phyloP scores from a whole-genome alignment of 2,797 vertebrate genomes.

The Saxicola maurus region DNA sequence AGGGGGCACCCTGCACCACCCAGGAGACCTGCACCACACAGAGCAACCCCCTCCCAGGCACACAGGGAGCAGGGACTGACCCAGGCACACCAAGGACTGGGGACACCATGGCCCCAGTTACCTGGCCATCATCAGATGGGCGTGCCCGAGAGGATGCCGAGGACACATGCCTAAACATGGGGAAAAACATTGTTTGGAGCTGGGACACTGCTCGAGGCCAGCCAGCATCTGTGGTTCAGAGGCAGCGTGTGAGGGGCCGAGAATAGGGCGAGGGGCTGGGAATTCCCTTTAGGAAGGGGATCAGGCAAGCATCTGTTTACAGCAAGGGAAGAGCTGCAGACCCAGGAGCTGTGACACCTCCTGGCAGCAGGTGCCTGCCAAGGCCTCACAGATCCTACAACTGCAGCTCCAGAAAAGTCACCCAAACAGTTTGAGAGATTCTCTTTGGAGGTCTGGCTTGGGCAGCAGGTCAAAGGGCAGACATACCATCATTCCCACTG shows the following conservation, averaged over 20 bases:
- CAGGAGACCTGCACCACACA: rapidly evolving
- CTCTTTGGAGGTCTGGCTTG: neutral
- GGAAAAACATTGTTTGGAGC: neutral
- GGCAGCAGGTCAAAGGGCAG: neutral
- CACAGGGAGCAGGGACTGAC: neutral
- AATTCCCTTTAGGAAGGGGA: neutral
- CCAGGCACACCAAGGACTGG: no score
- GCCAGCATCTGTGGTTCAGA: neutral
- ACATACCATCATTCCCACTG: rapidly evolving
- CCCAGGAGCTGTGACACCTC: neutral
- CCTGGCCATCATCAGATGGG: neutral
- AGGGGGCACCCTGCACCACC: neutral
- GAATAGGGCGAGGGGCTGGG: neutral
- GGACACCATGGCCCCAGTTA: no score
- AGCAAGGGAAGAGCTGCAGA: neutral
- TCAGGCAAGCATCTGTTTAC: neutral
- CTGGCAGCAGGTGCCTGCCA: rapidly evolving
- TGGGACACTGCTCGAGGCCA: neutral
- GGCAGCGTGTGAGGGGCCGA: rapidly evolving
- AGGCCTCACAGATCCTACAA: neutral
- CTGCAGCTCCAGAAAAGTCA: neutral
- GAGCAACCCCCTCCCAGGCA: neutral
- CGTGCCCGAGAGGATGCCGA: neutral
- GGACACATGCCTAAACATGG: neutral
- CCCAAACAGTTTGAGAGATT: neutral